These are phyloP conservation scores for Chelon auratus DNA, from an alignment of 2,797 vertebrate genomes.

Conservation along the genomic window DNA sequence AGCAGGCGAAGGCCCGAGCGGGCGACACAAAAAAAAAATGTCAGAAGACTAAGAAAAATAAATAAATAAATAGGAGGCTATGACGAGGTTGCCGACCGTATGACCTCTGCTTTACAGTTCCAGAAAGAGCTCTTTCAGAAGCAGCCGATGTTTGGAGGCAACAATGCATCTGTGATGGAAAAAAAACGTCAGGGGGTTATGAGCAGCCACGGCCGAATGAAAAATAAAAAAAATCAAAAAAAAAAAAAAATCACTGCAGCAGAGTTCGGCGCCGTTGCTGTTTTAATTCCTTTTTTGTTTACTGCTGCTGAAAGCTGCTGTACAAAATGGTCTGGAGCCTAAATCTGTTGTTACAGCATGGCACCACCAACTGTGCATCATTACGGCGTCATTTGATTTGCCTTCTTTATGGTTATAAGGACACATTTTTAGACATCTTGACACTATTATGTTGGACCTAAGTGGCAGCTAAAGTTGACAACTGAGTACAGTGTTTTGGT, in stretches of 20 bases:
- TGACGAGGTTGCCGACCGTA: slow-evolving; percentile 33
- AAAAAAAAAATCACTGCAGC: slow-evolving; percentile 6
- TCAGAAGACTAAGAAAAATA: slow-evolving; percentile 32
- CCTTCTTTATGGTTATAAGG: too few relatives aligned
- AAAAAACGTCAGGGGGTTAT: slow-evolving; percentile 64
- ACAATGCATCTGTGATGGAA: slow-evolving; percentile 63
- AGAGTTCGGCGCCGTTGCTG: slow-evolving; percentile 14
- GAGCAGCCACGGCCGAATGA: slow-evolving; percentile 1
- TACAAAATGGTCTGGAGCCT: slow-evolving; percentile 3
- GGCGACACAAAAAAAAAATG: slow-evolving; percentile 51
- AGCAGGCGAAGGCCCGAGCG: slow-evolving; percentile 55
- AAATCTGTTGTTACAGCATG: not conserved
- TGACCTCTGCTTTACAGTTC: slow-evolving; percentile 43
- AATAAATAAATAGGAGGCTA: slow-evolving; percentile 43
- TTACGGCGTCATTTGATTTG: slow-evolving; percentile 9
- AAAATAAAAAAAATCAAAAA: too few relatives aligned
- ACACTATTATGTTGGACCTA: too few relatives aligned
- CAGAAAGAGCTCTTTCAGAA: slow-evolving; percentile 36
- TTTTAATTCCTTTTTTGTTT: slow-evolving; percentile 1
- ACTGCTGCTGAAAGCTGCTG: not conserved
- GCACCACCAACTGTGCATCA: not conserved
- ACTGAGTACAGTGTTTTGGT: not conserved
- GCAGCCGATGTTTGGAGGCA: slow-evolving; percentile 39
- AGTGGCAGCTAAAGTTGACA: too few relatives aligned
- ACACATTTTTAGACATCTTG: too few relatives aligned